Base-by-base conservation (phyloP, 1,140 invertebrate species). In the Neoseiulus cucumeris region DNA sequence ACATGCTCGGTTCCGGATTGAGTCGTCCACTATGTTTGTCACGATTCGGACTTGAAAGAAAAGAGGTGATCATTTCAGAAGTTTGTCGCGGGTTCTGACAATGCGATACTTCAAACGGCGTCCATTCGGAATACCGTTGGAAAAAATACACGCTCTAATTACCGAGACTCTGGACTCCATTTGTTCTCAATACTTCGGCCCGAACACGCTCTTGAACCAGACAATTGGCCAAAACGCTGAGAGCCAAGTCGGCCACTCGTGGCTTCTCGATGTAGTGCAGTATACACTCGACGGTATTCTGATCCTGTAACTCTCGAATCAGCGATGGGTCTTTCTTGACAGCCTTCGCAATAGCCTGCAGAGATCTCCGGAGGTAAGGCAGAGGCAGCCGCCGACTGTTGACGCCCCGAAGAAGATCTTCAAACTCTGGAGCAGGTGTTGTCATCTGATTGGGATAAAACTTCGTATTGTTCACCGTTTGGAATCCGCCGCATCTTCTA, bases 1-100 rank as follows among this genome's bases (percentile, higher is more conserved):
- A 42, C 68, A 69, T 6, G 64, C 64, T 55, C 68, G 44, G 20
- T 68, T 68, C 29, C 42, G 64, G 45, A 69, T 69, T 33, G 51
- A 25, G 22, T 59, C 51, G 14, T 59, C 51, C 51, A 33, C 51
- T 17, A 59, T 59, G 9, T 59, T 59, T 2, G 51, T 59, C 1
- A 59, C 25, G 33, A 59, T 59, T 14, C 51, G 51, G 6, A 59
- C 51, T 59, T 2, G 4, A 18, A 25, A 9, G 22, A 6, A 17
- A 25, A 17, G 7, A 44, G 12, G 42, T 44, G 45, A 47, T 6
- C 0, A 47, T 6, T 47, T n/a, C n/a, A n/a, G n/a, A n/a, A n/a
- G n/a, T n/a, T n/a, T n/a, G n/a, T n/a, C n/a, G n/a, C n/a, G n/a
- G n/a, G n/a, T n/a, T n/a, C n/a, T n/a, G n/a, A n/a, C n/a, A n/a